Evolutionary conservation across 2,888 invertebrate species (phyloP).

Genomic region (Cetonia aurata): DNA sequence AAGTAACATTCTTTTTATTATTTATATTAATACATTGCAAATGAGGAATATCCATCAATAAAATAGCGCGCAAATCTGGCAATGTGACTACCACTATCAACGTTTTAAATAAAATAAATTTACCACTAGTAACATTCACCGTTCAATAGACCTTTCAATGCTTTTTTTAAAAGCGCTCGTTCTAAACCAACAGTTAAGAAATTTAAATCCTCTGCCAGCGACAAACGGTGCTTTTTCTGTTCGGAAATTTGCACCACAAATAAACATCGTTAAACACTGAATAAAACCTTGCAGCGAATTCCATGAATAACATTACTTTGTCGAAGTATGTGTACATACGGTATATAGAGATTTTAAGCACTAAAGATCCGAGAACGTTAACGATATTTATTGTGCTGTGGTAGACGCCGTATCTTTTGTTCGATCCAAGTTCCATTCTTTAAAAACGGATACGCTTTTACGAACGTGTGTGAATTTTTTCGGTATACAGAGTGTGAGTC

Average conservation of each 20-base stretch:
- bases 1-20: too few relatives aligned
- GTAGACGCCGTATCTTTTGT: slow-evolving; percentile 1
- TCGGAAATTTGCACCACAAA: not conserved
- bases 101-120: too few relatives aligned
- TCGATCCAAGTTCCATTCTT: slow-evolving; percentile 7
- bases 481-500: slow-evolving; percentile 11
- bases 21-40: too few relatives aligned
- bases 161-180: too few relatives aligned
- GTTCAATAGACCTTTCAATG: too few relatives aligned
- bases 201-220: not conserved
- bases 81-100: too few relatives aligned
- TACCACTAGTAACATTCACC: too few relatives aligned
- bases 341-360: too few relatives aligned
- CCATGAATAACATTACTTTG: slow-evolving; percentile 24
- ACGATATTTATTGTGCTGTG: slow-evolving; percentile 25
- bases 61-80: too few relatives aligned
- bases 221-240: not conserved
- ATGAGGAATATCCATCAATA: too few relatives aligned
- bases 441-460: not conserved
- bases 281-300: slow-evolving; percentile 2
- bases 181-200: too few relatives aligned
- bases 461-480: not conserved
- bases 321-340: too few relatives aligned
- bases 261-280: slow-evolving; percentile 15
- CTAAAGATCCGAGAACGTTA: not conserved